Conservation (phyloP, 2,888 invertebrate species). For the Eupithecia subfuscata region DNA sequence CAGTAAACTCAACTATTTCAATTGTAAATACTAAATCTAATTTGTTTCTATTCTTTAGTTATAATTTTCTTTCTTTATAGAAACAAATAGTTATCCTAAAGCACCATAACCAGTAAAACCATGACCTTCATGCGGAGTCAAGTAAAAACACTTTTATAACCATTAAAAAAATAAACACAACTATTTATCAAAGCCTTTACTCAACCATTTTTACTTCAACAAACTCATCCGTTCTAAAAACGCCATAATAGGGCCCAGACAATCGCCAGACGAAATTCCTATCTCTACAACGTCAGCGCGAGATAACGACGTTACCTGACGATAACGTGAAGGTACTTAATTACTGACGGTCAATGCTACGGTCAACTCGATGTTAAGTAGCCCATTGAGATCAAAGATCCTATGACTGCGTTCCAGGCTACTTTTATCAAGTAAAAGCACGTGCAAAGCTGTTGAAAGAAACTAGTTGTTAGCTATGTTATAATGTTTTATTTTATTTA, state of each 20-base stretch:
- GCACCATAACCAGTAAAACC: not conserved
- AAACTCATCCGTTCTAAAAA: not conserved
- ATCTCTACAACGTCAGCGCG: not conserved
- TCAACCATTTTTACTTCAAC: not conserved
- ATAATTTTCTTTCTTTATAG: not conserved
- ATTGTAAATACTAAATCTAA: not conserved
- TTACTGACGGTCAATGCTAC: not conserved
- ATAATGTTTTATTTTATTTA: too few species aligned
- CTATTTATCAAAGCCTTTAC: not conserved
- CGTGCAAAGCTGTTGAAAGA: too few species aligned
- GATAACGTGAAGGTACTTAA: not conserved
- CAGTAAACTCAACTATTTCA: too few species aligned
- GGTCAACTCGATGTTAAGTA: not conserved
- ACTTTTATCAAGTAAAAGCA: too few species aligned
- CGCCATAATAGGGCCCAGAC: not conserved
- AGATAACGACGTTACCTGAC: not conserved
- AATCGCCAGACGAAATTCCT: constrained; percentile 3
- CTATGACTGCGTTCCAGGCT: too few species aligned
- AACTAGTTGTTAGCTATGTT: too few species aligned
- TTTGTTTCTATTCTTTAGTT: not conserved
- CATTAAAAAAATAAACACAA: too few species aligned
- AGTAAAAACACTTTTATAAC: not conserved
- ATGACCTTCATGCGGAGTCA: not conserved
- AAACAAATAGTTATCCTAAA: not conserved
- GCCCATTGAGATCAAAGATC: not conserved